A percentile compares a stretch with the other conserved stretches of the same genome.
Conservation (phyloP, 2,113 vertebrate species). For the Actinemys pallida region DNA sequence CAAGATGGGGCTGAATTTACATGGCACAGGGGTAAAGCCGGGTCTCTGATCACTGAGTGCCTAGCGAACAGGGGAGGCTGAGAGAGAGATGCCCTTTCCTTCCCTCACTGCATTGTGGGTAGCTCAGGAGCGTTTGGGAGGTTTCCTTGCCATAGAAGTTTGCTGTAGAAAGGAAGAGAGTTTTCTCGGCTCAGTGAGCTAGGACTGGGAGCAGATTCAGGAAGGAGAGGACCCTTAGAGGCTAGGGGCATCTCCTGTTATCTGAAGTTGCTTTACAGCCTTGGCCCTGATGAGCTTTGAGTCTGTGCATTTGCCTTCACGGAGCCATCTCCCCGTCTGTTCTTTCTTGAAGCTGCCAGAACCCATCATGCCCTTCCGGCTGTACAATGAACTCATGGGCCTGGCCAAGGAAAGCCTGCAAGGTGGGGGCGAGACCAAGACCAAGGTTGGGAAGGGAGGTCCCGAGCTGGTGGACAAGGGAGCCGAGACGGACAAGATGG, state of each 20-base stretch:
- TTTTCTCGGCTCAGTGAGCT: rapidly evolving
- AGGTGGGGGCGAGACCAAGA: conserved; percentile 73
- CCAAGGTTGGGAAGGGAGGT: conserved; percentile 68
- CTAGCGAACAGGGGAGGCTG: background rate
- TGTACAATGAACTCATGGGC: conserved; percentile 94
- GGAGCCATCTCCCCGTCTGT: background rate
- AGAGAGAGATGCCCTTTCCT: background rate
- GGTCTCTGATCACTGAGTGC: background rate
- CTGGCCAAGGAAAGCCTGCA: conserved; percentile 94
- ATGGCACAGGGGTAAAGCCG: rapidly evolving
- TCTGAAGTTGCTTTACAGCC: background rate
- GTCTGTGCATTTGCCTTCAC: background rate
- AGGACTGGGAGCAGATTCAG: rapidly evolving
- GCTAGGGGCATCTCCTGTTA: background rate
- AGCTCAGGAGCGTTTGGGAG: background rate
- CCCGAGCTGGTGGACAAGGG: conserved; percentile 80
- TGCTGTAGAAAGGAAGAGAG: rapidly evolving
- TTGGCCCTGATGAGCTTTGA: background rate
- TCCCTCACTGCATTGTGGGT: background rate
- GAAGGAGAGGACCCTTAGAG: background rate
- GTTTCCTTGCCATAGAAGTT: background rate
- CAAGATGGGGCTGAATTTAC: rapidly evolving
- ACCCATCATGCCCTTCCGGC: conserved; percentile 90
- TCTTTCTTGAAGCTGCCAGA: conserved; percentile 87
- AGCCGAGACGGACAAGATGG: conserved; percentile 77